Evolutionary conservation across 2,888 invertebrate species (phyloP).

Genomic region (Epiperipatus broadwayi): DNA sequence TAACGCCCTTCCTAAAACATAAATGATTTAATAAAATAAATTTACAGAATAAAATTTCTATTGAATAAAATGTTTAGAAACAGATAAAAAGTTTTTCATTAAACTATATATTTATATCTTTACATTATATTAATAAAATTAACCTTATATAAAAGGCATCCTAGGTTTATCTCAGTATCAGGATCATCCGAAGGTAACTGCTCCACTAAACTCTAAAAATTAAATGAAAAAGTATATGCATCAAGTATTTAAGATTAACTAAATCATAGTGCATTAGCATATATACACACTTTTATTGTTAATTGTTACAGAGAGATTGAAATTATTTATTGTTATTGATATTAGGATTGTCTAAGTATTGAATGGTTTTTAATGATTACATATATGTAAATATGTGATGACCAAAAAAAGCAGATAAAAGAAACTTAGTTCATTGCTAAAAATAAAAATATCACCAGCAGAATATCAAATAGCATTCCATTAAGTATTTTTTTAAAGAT

Average conservation of each 20-base stretch:
- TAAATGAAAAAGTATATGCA: slow-evolving; percentile 6
- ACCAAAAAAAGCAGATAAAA: too few species aligned
- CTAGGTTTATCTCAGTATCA: slow-evolving; percentile 83
- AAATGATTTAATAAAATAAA: slow-evolving; percentile 6
- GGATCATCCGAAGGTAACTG: slow-evolving; percentile 65
- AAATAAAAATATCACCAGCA: too few species aligned
- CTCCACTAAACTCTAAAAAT: slow-evolving; percentile 50
- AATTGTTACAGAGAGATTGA: too few species aligned
- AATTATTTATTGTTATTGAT: too few species aligned
- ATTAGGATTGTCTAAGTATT: too few species aligned
- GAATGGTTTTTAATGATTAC: too few species aligned
- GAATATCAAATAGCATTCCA: too few species aligned
- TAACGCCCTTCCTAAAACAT: slow-evolving; percentile 51
- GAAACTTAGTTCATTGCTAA: too few species aligned
- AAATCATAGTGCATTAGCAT: too few species aligned
- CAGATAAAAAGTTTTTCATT: slow-evolving; percentile 6
- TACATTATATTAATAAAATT: slow-evolving; percentile 6
- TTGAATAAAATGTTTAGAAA: not conserved
- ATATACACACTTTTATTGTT: too few species aligned
- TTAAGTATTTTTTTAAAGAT: too few species aligned
- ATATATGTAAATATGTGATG: too few species aligned
- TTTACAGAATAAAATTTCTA: slow-evolving; percentile 5
- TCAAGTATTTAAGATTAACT: not conserved
- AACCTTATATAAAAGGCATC: slow-evolving; percentile 81
- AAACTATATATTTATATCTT: not conserved